Base-by-base conservation (phyloP, 2,113 vertebrate genomes). In the Eurystomus gularis region DNA sequence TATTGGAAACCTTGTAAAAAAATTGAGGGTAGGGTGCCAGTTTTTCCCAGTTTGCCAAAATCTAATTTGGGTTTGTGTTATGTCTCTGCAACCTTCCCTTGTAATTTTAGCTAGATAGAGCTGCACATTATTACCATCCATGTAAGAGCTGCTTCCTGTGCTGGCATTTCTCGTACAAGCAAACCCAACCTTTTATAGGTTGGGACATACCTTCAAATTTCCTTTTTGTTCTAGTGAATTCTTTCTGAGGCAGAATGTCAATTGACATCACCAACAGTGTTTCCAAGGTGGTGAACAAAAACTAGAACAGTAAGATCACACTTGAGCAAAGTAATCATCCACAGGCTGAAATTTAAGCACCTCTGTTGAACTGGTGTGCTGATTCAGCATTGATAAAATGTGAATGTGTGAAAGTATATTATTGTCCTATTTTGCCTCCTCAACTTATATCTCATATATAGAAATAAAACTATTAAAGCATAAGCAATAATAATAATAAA, bases 1-100 rank as follows among this genome's bases (percentile, higher is more conserved):
- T 51, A 52, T 7, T 57, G 68, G 72, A 88, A 94, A 88, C 93
- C 85, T 66, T 64, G 55, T 70, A 93, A 84, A 93, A 49, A 49
- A 35, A 23, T 2, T 6, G 60, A 87, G 24, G 9, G 61, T 86
- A 60, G 94, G 49, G 61, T 79, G 64, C 49, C 86, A 86, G 86
- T 75, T 97, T 94, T 93, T 69, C 19, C 73, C n/a, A 72, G 60
- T 85, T 96, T 88, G 80, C 80, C 79, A 81, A 83, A 95, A 94
- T 71, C 60, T 92, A 71, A 90, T 93, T 70, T 94, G 82, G 33
- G n/a, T 73, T 73, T 88, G 82, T 92, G 58, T 75, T 78, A 88
- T 78, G 55, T 66, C 82, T 94, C 62, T 81, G 66, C 52, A 96
- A 79, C 40, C 68, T 90, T 80, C n/a, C 54, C 18, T 46, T 91